These are phyloP conservation scores for Poecilia wingei DNA, from an alignment of 2,797 vertebrate species.

Conservation along the genomic window DNA sequence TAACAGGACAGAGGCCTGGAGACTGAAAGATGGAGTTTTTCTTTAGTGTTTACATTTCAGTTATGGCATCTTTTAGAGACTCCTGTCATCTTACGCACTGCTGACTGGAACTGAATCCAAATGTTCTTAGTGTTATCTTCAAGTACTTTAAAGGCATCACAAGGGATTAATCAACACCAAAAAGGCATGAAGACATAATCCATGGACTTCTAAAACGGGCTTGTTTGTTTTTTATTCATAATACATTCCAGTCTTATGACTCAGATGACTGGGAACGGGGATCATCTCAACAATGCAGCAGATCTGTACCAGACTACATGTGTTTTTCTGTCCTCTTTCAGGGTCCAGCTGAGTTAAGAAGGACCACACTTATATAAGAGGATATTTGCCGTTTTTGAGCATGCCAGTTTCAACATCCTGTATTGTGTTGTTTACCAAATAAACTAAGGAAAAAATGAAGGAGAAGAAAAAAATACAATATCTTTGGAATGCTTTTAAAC, in stretches of 20 bases:
- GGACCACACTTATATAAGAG: slow-evolving; percentile 51
- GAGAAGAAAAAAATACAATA: slow-evolving; percentile 55
- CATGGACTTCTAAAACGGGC: slow-evolving; percentile 43
- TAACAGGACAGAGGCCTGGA: slow-evolving; percentile 65
- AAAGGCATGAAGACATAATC: slow-evolving; percentile 60
- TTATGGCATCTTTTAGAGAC: slow-evolving; percentile 57
- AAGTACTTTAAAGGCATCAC: slow-evolving; percentile 55
- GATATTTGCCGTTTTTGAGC: slow-evolving; percentile 81
- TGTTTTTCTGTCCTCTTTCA: slow-evolving; percentile 42
- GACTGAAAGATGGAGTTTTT: slow-evolving; percentile 54
- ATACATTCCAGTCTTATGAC: slow-evolving; percentile 40
- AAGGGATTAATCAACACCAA: slow-evolving; percentile 64
- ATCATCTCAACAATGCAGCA: slow-evolving; percentile 54
- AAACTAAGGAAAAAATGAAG: slow-evolving; percentile 26
- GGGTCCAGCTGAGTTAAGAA: slow-evolving; percentile 44
- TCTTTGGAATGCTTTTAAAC: slow-evolving; percentile 83
- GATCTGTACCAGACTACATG: slow-evolving; percentile 34
- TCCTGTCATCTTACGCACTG: slow-evolving; percentile 36
- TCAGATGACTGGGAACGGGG: slow-evolving; percentile 36
- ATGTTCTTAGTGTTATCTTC: slow-evolving; percentile 57
- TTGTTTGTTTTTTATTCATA: slow-evolving; percentile 55
- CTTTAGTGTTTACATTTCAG: slow-evolving; percentile 70
- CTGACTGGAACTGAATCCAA: slow-evolving; percentile 48
- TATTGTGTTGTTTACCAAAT: slow-evolving; percentile 81
- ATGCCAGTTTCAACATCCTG: slow-evolving; percentile 85